These are phyloP conservation scores for Kradibia gibbosae DNA, from an alignment of 1,140 invertebrate species.

Conservation along the genomic window DNA sequence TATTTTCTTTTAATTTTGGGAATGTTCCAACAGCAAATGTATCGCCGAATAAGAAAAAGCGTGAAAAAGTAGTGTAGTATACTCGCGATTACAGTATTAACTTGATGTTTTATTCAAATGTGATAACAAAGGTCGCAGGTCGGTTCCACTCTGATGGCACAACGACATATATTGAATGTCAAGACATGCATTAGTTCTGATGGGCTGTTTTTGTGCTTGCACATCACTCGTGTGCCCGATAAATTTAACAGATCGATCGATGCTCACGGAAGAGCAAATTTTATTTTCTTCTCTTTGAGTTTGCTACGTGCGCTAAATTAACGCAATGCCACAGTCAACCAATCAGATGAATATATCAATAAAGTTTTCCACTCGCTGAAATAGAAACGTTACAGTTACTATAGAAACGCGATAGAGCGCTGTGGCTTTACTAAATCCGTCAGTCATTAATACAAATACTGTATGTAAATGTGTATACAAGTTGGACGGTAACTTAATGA, in stretches of 20 bases:
- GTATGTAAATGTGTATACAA: background rate
- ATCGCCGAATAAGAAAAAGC: background rate
- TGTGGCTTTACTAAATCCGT: background rate
- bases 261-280: background rate
- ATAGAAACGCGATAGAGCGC: background rate
- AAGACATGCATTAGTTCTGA: background rate
- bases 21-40: background rate
- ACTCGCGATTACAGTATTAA: conserved; percentile 26
- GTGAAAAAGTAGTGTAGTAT: conserved; percentile 1
- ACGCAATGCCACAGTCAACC: background rate
- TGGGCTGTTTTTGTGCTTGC: conserved; percentile 24
- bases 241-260: conserved; percentile 6
- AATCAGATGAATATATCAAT: background rate
- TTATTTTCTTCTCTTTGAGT: background rate
- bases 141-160: conserved; percentile 49
- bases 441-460: background rate
- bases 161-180: background rate
- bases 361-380: conserved; percentile 13
- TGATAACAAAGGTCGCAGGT: conserved; percentile 56
- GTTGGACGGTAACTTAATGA: background rate
- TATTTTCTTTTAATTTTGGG: background rate
- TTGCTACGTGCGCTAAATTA: background rate
- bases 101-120: conserved; percentile 58
- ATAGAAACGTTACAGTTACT: background rate
- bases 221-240: background rate